Evolutionary conservation across 2,113 vertebrate genomes (phyloP).

Genomic region (Melanostigma gelatinosum): DNA sequence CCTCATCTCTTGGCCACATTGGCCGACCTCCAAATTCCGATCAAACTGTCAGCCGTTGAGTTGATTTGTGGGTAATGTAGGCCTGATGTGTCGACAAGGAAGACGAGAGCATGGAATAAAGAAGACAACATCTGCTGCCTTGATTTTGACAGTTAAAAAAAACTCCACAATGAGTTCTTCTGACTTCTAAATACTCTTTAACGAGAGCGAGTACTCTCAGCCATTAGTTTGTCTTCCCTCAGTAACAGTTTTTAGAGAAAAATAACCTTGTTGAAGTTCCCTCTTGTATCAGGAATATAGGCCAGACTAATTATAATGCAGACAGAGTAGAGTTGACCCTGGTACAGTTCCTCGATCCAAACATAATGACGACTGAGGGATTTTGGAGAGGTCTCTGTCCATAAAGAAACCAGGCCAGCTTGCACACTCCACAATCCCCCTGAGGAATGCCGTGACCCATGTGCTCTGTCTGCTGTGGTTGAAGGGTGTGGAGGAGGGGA

Average conservation of each 20-base stretch:
- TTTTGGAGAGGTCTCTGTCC: conserved; percentile 49
- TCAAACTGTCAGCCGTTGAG: neutral
- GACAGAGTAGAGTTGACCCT: conserved; percentile 37
- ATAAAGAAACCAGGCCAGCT: conserved; percentile 61
- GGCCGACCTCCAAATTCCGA: neutral
- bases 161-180: neutral
- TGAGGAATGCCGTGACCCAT: conserved; percentile 64
- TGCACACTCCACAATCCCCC: conserved; percentile 62
- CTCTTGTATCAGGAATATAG: conserved; percentile 42
- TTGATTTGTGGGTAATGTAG: neutral
- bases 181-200: neutral
- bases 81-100: neutral
- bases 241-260: conserved; percentile 15
- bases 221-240: neutral
- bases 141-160: neutral
- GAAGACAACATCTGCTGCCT: neutral
- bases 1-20: neutral
- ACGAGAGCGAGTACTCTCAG: neutral
- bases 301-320: conserved; percentile 56
- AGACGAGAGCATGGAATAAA: neutral
- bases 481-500: conserved; percentile 40
- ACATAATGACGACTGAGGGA: conserved; percentile 63
- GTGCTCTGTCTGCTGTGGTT: conserved; percentile 58
- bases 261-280: conserved; percentile 21
- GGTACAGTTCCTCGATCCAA: conserved; percentile 51